Evolutionary conservation across 2,113 vertebrate genomes (phyloP).

Genomic region (Aphelocoma coerulescens): DNA sequence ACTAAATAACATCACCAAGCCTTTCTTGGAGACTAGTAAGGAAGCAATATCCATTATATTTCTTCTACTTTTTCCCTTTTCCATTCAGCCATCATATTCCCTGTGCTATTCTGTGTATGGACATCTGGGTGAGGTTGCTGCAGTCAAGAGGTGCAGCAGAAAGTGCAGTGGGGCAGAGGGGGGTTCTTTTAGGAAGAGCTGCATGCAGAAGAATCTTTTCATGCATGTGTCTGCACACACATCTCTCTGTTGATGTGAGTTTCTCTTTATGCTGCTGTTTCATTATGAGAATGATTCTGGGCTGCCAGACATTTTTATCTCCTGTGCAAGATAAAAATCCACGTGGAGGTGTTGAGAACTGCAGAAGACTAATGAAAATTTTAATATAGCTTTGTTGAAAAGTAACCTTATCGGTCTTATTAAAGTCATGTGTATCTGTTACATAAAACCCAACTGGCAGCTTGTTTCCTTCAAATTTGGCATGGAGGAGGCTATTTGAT

Average conservation of each 20-base stretch:
- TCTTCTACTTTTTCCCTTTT: not conserved
- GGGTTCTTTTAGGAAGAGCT: not conserved
- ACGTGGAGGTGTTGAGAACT: not conserved
- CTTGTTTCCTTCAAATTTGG: not conserved
- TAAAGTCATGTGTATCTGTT: not conserved
- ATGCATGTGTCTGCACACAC: not conserved
- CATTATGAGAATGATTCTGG: not conserved
- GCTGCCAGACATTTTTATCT: not conserved
- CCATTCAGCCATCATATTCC: not conserved
- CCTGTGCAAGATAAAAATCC: not conserved
- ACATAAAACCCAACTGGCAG: not conserved
- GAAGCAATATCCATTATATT: not conserved
- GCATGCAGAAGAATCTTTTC: not conserved
- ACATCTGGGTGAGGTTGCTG: not conserved
- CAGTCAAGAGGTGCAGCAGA: not conserved
- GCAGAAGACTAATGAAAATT: conserved; percentile 21
- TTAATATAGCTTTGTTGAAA: conserved; percentile 58
- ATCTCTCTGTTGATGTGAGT: not conserved
- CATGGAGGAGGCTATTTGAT: not conserved
- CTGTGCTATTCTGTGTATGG: not conserved
- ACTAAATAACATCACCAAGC: not conserved
- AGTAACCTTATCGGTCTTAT: not conserved
- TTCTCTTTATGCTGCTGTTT: not conserved
- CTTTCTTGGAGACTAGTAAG: not conserved
- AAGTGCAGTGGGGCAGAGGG: not conserved